phyloP scores from a whole-genome alignment of 2,113 vertebrate genomes.

The Leptobrachium ailaonicum region DNA sequence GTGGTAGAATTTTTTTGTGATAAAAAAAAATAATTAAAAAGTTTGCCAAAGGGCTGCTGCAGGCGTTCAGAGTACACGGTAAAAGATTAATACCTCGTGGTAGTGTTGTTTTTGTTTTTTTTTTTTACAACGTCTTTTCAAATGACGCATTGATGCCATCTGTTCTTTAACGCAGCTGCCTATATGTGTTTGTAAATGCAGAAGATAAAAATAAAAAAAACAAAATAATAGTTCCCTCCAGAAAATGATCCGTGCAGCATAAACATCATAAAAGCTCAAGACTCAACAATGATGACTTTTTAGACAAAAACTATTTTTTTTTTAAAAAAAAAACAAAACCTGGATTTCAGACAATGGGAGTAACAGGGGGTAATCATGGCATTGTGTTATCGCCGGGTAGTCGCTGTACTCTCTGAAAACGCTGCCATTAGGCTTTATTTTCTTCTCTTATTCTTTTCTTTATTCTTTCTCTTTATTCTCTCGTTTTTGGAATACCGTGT shows the following conservation, averaged over 20 bases:
- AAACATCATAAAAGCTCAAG: background rate
- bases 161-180: constrained; percentile 19
- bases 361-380: no score
- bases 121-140: constrained; percentile 7
- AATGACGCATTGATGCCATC: constrained; percentile 18
- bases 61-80: constrained; percentile 29
- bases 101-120: constrained; percentile 3
- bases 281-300: background rate
- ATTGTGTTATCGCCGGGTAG: no score
- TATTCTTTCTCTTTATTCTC: no score
- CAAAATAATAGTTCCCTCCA: background rate
- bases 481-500: no score
- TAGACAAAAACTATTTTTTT: no score
- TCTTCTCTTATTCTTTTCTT: no score
- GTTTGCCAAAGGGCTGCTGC: constrained; percentile 21
- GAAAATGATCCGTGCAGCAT: background rate
- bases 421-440: no score
- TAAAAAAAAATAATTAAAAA: constrained; percentile 5
- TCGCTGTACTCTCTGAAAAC: no score
- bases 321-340: no score
- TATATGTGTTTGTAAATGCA: background rate
- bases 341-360: no score
- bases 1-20: background rate
- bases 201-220: constrained; percentile 11
- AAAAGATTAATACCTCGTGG: constrained; percentile 12